Evolutionary conservation across 2,888 invertebrate species (phyloP), one percentile per base, ranked within the genome.

Genomic region (Agonum fuliginosum): DNA sequence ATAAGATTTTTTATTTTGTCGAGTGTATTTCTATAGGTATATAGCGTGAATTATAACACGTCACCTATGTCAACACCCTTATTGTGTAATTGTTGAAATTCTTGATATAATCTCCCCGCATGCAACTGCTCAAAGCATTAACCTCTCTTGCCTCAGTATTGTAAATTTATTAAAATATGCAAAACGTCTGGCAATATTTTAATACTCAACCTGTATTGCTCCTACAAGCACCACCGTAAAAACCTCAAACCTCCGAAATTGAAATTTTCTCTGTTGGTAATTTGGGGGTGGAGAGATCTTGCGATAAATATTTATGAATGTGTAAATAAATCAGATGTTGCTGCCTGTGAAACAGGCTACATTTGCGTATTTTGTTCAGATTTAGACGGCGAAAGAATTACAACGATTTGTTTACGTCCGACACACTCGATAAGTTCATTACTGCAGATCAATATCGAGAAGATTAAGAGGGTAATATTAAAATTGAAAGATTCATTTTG

Each of bases 91-190:
- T n/a, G n/a, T n/a, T n/a, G n/a, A n/a, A n/a, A n/a, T n/a, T n/a
- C n/a, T n/a, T n/a, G n/a, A n/a, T n/a, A n/a, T n/a, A n/a, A n/a
- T n/a, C n/a, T n/a, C n/a, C n/a, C n/a, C n/a, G n/a, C n/a, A 30
- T 30, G 3, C 30, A 37, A 12, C 37, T 5, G 10, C 12, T 37
- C 12, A n/a, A 37, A n/a, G 37, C 10, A 48, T 48, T 3, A 54
- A 54, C 22, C 24, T 24, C 22, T 24, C 54, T 24, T 54, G 54
- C 54, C 20, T 8, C 10, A 34, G n/a, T 51, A 51, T 51, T 22
- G 54, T n/a, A n/a, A 54, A 54, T 54, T 24, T 54, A 54, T 54
- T 54, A 54, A 54, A 20, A 54, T 54, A 54, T 54, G 54, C 12
- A 54, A 54, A 54, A 54, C 54, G 54, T 54, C 24, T 5, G 10